A percentile compares a stretch with the other conserved stretches of the same genome.
phyloP scores from a whole-genome alignment of 2,888 invertebrate genomes.

The Nemotelus nigrinus region DNA sequence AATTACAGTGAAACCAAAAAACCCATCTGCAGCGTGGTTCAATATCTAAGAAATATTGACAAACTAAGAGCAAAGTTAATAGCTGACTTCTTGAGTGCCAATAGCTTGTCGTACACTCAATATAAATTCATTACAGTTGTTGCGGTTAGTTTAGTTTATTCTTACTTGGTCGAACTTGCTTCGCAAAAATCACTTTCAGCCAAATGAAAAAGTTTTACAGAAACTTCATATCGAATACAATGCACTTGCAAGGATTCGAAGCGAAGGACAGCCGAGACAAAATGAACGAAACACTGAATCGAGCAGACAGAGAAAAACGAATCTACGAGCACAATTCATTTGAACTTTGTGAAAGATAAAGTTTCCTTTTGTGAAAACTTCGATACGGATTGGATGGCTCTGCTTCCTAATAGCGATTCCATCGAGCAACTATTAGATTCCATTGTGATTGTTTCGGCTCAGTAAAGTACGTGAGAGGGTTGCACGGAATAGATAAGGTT shows the following conservation, averaged over 20 bases:
- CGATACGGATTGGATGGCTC: slow-evolving; percentile 2
- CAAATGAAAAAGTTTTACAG: slow-evolving; percentile 34
- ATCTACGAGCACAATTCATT: background rate
- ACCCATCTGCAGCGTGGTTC: too few relatives aligned
- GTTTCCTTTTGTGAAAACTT: slow-evolving; percentile 27
- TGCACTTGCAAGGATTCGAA: slow-evolving; percentile 10
- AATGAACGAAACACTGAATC: background rate
- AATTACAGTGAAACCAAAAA: too few relatives aligned
- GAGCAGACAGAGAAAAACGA: slow-evolving; percentile 10
- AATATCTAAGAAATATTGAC: too few relatives aligned
- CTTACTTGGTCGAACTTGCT: slow-evolving; percentile 13
- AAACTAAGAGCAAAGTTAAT: background rate
- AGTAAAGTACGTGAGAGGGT: too few relatives aligned
- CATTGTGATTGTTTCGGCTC: slow-evolving; percentile 20
- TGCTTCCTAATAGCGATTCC: background rate
- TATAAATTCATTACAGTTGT: slow-evolving; percentile 38
- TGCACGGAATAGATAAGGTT: too few relatives aligned
- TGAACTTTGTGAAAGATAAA: slow-evolving; percentile 13
- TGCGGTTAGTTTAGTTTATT: slow-evolving; percentile 32
- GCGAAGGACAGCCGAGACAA: background rate
- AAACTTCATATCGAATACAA: background rate
- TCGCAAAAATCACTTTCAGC: slow-evolving; percentile 31
- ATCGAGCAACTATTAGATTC: slow-evolving; percentile 5
- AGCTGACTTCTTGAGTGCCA: slow-evolving; percentile 8
- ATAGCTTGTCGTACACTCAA: slow-evolving; percentile 11